phyloP scores from a whole-genome alignment of 2,797 vertebrate genomes.

The Lycodopsis pacificus region DNA sequence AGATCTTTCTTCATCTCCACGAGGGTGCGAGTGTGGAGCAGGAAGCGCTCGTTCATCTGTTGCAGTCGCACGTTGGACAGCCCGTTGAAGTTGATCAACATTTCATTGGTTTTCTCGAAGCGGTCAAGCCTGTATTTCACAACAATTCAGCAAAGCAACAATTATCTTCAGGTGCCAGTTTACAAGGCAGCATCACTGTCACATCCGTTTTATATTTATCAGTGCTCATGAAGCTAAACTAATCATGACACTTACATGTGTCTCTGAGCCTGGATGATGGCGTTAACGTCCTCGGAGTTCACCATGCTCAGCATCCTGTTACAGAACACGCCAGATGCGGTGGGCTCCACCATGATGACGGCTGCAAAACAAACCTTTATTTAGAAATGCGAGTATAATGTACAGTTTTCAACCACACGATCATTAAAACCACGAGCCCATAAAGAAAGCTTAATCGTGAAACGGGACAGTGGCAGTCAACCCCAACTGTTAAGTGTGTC shows the following conservation, averaged over 20 bases:
- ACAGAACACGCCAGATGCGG: conserved; percentile 93
- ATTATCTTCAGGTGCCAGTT: not conserved
- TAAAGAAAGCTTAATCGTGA: not conserved
- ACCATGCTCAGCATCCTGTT: conserved; percentile 97
- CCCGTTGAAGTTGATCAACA: conserved; percentile 98
- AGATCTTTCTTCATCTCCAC: conserved; percentile 98
- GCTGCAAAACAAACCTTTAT: conserved; percentile 28
- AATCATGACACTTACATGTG: conserved; percentile 91
- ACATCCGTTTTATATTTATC: not conserved
- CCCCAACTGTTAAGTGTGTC: not conserved
- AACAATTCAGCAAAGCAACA: conserved; percentile 19
- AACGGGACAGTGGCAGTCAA: not conserved
- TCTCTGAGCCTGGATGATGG: conserved; percentile 97
- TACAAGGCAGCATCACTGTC: not conserved
- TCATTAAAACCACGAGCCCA: not conserved
- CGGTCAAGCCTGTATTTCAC: conserved; percentile 90
- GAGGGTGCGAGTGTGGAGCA: conserved; percentile 92
- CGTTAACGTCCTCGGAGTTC: conserved; percentile 95
- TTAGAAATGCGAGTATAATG: not conserved
- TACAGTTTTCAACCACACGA: not conserved
- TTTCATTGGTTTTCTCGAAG: conserved; percentile 99
- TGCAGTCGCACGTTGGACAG: conserved; percentile 92
- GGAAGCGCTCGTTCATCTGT: conserved; percentile 95
- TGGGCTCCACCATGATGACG: conserved; percentile 86
- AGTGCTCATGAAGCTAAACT: not conserved